Conservation (phyloP, 2,113 vertebrate genomes). For the Girardinichthys multiradiatus region DNA sequence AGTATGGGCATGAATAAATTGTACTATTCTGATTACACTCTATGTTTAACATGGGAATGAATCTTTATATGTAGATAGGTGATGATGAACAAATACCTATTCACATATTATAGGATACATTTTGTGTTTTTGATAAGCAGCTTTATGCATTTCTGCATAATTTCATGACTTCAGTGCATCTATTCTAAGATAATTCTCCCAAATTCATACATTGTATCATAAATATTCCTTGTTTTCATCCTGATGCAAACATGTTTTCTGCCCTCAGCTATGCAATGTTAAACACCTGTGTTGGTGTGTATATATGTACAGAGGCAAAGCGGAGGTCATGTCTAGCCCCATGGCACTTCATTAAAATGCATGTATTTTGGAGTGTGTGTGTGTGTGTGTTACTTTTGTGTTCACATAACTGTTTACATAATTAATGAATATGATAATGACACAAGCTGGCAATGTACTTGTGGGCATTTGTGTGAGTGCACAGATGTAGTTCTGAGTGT, state of each 20-base stretch:
- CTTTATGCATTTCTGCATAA: neutral
- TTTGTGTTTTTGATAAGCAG: neutral
- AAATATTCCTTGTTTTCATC: constrained; percentile 1
- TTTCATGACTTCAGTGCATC: neutral
- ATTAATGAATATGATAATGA: constrained; percentile 87
- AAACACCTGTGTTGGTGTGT: constrained; percentile 51
- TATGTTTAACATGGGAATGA: neutral
- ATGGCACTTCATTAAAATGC: constrained; percentile 78
- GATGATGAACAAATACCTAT: neutral
- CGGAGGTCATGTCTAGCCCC: constrained; percentile 73
- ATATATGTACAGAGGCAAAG: constrained; percentile 40
- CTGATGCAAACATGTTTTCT: constrained; percentile 38
- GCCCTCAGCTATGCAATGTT: constrained; percentile 47
- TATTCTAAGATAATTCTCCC: neutral
- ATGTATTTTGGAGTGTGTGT: constrained; percentile 63
- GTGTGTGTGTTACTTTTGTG: constrained; percentile 49
- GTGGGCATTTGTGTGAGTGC: constrained; percentile 53
- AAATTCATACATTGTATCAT: constrained; percentile 8
- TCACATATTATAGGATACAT: neutral
- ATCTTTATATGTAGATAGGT: neutral
- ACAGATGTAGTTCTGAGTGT: constrained; percentile 21
- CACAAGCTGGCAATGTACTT: constrained; percentile 75
- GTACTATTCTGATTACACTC: neutral
- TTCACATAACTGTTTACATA: constrained; percentile 84
- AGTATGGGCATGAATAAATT: neutral